Conservation (phyloP, 2,888 invertebrate genomes). For the Octonoba sinensis region DNA sequence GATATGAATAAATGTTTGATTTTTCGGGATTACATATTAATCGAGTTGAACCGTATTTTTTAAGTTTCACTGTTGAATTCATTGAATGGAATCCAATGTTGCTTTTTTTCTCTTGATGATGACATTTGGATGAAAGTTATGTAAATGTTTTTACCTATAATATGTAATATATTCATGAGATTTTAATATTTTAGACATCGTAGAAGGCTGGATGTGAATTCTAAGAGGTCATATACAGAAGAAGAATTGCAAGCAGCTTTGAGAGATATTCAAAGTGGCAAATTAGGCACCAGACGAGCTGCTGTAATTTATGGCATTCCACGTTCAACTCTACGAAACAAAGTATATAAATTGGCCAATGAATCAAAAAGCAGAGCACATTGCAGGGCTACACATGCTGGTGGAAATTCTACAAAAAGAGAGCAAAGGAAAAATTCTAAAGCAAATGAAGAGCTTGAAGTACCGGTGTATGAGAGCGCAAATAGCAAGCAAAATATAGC, state of each 20-base stretch:
- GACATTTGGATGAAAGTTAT: background rate
- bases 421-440: conserved; percentile 38
- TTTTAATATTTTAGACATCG: conserved; percentile 34
- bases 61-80: background rate
- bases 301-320: conserved; percentile 97
- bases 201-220: conserved; percentile 74
- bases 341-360: conserved; percentile 76
- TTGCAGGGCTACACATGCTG: conserved; percentile 18
- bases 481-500: conserved; percentile 40
- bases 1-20: no score
- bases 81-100: background rate
- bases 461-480: conserved; percentile 27
- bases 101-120: conserved; percentile 1
- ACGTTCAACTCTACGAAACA: conserved; percentile 94
- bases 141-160: conserved; percentile 4
- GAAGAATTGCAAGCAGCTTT: conserved; percentile 95
- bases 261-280: conserved; percentile 91
- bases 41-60: no score
- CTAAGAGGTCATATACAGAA: conserved; percentile 91
- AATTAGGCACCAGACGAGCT: conserved; percentile 91
- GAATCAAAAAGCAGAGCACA: conserved; percentile 58
- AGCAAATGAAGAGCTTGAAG: conserved; percentile 21
- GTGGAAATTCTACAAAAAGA: conserved; percentile 27
- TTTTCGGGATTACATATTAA: no score
- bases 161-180: no score